Percentiles rank a stretch among this genome's conserved stretches.
Conservation (phyloP, 1,140 invertebrate species). For the Triops longicaudatus region DNA sequence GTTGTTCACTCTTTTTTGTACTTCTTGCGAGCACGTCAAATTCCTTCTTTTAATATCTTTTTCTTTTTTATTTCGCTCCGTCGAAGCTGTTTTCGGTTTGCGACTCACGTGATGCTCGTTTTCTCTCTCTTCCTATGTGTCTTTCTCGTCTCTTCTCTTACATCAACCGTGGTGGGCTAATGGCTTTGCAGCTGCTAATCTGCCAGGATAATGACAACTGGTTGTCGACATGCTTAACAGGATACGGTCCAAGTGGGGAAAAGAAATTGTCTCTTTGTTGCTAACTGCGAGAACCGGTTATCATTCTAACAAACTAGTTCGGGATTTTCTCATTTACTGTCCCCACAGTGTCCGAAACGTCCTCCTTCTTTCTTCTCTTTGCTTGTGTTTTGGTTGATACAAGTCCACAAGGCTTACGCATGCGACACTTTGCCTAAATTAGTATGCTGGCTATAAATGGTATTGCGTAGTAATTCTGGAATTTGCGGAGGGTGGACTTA, state of each 20-base stretch:
- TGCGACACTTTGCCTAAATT: not conserved
- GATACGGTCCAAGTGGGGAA: not conserved
- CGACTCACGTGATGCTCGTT: not conserved
- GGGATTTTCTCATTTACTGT: not conserved
- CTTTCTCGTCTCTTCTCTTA: not conserved
- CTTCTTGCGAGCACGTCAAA: not conserved
- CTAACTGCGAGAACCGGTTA: slow-evolving; percentile 3
- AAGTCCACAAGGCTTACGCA: not conserved
- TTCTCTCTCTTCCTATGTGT: not conserved
- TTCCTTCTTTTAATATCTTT: not conserved
- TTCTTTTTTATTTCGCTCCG: not conserved
- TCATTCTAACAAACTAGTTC: slow-evolving; percentile 12
- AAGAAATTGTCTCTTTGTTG: not conserved
- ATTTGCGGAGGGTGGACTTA: not conserved
- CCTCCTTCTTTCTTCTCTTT: not conserved
- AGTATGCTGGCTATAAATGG: not conserved
- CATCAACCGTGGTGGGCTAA: slow-evolving; percentile 14
- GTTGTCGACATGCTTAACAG: slow-evolving; percentile 14
- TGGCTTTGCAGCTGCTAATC: slow-evolving; percentile 11
- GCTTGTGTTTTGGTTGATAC: not conserved
- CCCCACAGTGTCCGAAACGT: not conserved
- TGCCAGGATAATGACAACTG: slow-evolving; percentile 14
- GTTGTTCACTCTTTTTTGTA: not conserved
- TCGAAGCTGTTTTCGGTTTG: not conserved
- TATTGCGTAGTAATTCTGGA: not conserved